Base-by-base conservation (phyloP, 2,797 vertebrate species). In the Margarornis squamiger region DNA sequence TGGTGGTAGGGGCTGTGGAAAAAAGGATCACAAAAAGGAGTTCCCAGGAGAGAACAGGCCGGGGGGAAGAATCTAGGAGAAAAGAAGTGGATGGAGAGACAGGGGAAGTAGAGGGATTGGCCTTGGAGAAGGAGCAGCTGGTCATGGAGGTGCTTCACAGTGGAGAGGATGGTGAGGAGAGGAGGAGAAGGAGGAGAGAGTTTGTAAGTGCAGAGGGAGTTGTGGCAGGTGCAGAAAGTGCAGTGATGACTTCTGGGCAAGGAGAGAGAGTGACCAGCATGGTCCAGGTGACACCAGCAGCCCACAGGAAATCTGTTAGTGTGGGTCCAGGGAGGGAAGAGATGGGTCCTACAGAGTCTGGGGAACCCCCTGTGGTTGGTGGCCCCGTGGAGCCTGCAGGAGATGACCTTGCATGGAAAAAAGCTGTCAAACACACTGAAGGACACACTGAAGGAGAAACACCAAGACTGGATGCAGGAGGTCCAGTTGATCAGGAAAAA, bases 141-240 rank as follows among this genome's bases (percentile, higher is more conserved):
- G 86, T 22, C 41, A 17, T 0, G 0, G 58, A 75, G 38, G 14
- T 9, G 67, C 51, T 55, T 30, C 15, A 1, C 2, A 11, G 58
- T 11, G 71, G 9, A 10, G 66, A 91, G 73, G 72, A 12, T 3
- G 12, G 30, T 14, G 61, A 85, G 75, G 61, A 92, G 43, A 90
- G 48, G 51, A 73, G 49, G 46, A 81, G 26, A 58, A 45, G 43
- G 49, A 86, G 83, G 45, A 86, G 29, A n/a, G 73, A 48, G 26
- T 76, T 89, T 83, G 88, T 80, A 61, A 68, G 87, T 71, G 80
- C 63, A 88, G 90, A 61, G 46, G 62, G 80, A 16, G 67, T 14
- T 90, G 63, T 30, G 80, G 93, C 80, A 89, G 91, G 80, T 67
- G 79, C 9, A 65, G 93, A 91, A 43, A 39, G 85, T 84, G 76